A percentile compares a stretch with the other conserved stretches of the same genome.
phyloP scores from a whole-genome alignment of 2,113 vertebrate species.

The Drymodes brunneopygia region DNA sequence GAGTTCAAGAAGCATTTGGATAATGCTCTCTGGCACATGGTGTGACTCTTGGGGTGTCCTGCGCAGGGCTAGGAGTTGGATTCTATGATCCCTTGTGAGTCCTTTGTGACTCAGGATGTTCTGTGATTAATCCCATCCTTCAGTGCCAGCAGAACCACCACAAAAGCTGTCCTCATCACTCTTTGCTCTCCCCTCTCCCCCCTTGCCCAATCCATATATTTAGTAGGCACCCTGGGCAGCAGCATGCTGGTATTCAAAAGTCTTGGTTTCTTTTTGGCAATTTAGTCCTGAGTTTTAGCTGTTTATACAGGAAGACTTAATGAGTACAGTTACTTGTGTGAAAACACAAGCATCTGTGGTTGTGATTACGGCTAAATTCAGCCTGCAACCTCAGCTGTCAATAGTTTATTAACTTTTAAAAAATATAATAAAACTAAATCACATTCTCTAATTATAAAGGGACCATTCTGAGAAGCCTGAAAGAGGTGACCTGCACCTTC shows the following conservation, averaged over 20 bases:
- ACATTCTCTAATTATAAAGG: background rate
- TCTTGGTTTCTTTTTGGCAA: slow-evolving; percentile 20
- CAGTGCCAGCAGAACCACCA: background rate
- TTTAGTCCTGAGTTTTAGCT: slow-evolving; percentile 15
- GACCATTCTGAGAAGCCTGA: background rate
- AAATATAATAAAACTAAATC: background rate
- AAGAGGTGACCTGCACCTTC: background rate
- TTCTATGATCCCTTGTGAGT: background rate
- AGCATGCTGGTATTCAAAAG: background rate
- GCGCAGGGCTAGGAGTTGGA: background rate
- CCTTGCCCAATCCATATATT: background rate
- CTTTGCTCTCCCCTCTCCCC: background rate
- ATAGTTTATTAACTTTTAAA: background rate
- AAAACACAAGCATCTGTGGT: slow-evolving; percentile 46
- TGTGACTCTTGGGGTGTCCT: background rate
- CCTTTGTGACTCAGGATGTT: background rate
- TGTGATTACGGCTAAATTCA: slow-evolving; percentile 35
- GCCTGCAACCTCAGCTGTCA: slow-evolving; percentile 41
- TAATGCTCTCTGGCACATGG: background rate
- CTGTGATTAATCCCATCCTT: background rate
- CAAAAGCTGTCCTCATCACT: background rate
- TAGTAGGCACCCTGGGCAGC: background rate
- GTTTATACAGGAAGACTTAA: slow-evolving; percentile 43
- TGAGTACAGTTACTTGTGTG: slow-evolving; percentile 11
- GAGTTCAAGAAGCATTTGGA: background rate